A percentile compares a stretch with the other conserved stretches of the same genome.
Evolutionary conservation across 2,113 vertebrate species (phyloP).

Genomic region (Carassius carassius): DNA sequence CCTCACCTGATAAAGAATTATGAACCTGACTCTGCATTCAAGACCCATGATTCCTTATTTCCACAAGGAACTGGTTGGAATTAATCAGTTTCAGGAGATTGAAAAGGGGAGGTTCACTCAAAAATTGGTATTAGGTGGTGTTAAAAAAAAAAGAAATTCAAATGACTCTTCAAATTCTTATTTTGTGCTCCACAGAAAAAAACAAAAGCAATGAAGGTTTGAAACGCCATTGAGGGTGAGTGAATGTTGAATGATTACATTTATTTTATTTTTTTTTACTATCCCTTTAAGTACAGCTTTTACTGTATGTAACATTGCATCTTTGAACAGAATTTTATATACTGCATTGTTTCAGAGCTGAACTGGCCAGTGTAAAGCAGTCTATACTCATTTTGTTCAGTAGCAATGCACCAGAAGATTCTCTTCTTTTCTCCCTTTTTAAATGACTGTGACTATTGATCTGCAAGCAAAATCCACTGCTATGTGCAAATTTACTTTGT

Average conservation of each 20-base stretch:
- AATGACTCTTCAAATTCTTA: not conserved
- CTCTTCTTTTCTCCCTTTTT: not conserved
- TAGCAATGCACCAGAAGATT: not conserved
- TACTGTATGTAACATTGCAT: not conserved
- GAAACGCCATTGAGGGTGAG: not conserved
- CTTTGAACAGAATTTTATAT: not conserved
- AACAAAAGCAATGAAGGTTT: not conserved
- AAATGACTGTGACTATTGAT: constrained; percentile 18
- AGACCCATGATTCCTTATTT: not conserved
- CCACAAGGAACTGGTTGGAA: not conserved
- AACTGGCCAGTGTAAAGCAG: not conserved
- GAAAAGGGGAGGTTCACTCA: not conserved
- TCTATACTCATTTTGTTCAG: not conserved
- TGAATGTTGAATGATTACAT: not conserved
- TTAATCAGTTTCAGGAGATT: not conserved
- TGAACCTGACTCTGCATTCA: not conserved
- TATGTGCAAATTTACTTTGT: not conserved
- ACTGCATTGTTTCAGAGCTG: not conserved
- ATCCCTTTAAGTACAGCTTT: not conserved
- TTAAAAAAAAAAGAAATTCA: not conserved
- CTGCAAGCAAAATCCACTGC: not conserved
- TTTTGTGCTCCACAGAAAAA: not conserved
- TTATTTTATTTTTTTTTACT: not conserved
- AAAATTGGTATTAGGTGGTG: not conserved
- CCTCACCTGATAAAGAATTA: not conserved